These are phyloP conservation scores for Eleginops maclovinus DNA, from an alignment of 2,113 vertebrate genomes.

Conservation along the genomic window DNA sequence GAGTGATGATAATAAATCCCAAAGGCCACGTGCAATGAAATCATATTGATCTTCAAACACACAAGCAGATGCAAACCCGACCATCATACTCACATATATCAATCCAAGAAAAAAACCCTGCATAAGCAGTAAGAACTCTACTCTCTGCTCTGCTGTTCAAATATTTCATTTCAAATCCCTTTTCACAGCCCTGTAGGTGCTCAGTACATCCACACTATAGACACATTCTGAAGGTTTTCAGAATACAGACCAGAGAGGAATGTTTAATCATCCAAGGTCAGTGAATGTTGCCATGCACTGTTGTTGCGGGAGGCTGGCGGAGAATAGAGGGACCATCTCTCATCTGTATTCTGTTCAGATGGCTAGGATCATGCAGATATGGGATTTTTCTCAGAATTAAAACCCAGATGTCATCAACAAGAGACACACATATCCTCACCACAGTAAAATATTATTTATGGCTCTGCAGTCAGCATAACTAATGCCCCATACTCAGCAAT, in stretches of 20 bases:
- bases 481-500: conserved; percentile 69
- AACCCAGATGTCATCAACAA: conserved; percentile 76
- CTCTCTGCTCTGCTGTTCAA: conserved; percentile 34
- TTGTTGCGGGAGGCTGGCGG: conserved; percentile 62
- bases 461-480: conserved; percentile 73
- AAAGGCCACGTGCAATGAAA: conserved; percentile 64
- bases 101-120: conserved; percentile 40
- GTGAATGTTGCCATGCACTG: conserved; percentile 60
- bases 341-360: conserved; percentile 82
- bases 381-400: conserved; percentile 71
- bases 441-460: conserved; percentile 79
- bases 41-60: conserved; percentile 73
- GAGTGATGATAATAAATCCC: conserved; percentile 80
- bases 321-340: conserved; percentile 65
- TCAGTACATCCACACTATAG: conserved; percentile 38
- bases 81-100: conserved; percentile 48
- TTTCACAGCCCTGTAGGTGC: conserved; percentile 54
- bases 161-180: conserved; percentile 64
- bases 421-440: conserved; percentile 65
- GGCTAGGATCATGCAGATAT: conserved; percentile 79
- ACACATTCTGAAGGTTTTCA: conserved; percentile 40
- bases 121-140: conserved; percentile 8
- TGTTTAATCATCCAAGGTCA: conserved; percentile 80
- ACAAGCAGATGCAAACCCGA: conserved; percentile 14
- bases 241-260: conserved; percentile 62